These are phyloP conservation scores for Falco naumanni DNA, from an alignment of 2,797 vertebrate species.

Conservation along the genomic window DNA sequence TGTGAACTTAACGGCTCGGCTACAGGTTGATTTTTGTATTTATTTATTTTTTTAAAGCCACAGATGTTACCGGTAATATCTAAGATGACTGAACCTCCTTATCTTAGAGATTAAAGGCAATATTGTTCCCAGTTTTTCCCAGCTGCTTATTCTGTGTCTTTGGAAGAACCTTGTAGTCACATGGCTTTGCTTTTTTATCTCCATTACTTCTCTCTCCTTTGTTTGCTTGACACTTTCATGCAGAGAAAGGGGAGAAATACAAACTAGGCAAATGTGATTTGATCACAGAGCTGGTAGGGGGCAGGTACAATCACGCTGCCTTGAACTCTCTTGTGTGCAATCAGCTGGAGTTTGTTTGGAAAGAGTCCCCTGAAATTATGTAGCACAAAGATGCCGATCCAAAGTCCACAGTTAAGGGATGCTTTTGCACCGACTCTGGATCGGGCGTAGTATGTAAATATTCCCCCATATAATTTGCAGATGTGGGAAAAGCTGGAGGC, in stretches of 20 bases:
- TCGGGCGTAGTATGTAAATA: accelerated
- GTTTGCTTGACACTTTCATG: conserved; percentile 27
- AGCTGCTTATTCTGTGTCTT: conserved; percentile 28
- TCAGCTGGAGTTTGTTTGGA: conserved; percentile 1
- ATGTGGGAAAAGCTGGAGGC: neutral
- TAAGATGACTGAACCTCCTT: neutral
- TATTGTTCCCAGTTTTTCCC: neutral
- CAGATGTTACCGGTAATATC: neutral
- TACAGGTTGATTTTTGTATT: neutral
- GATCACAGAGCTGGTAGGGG: conserved; percentile 39
- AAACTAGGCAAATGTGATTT: conserved; percentile 36
- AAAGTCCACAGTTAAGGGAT: neutral
- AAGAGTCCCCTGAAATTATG: neutral
- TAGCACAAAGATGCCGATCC: neutral
- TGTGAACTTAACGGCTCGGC: neutral
- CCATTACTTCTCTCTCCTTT: conserved; percentile 18
- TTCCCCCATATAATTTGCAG: neutral
- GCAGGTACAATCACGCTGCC: neutral
- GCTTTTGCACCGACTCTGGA: neutral
- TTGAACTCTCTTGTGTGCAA: neutral
- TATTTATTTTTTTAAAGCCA: neutral
- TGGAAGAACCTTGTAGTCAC: neutral
- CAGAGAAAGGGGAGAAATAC: conserved; percentile 33
- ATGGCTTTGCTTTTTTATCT: neutral
- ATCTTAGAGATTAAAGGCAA: conserved; percentile 45